Conservation (phyloP, 2,888 invertebrate species). For the Nebria salina region DNA sequence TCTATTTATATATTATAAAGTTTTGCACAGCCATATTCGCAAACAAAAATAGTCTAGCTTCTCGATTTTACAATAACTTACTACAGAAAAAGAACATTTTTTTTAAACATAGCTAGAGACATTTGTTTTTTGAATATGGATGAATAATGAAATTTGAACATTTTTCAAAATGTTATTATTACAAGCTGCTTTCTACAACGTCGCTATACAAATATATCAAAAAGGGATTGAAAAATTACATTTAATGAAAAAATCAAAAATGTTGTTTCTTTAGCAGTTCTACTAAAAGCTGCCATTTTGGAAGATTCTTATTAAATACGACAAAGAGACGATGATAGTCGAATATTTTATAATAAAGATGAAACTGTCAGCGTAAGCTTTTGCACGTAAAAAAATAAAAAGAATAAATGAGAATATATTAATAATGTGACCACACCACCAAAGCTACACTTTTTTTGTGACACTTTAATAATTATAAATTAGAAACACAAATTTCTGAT, state of each 20-base stretch:
- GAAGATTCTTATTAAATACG: conserved; percentile 30
- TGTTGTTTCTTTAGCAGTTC: neutral
- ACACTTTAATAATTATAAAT: conserved; percentile 26
- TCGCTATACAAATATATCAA: conserved; percentile 45
- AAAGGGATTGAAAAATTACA: conserved; percentile 29
- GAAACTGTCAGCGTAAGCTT: conserved; percentile 15
- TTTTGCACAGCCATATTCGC: conserved; percentile 46
- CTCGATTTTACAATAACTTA: conserved; percentile 37
- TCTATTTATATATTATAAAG: conserved; percentile 40
- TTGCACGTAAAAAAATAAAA: conserved; percentile 44
- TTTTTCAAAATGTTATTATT: neutral
- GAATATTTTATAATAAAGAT: conserved; percentile 7
- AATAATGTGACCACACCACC: conserved; percentile 47
- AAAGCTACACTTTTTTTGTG: conserved; percentile 44
- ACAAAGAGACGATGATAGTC: conserved; percentile 20
- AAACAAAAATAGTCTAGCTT: conserved; percentile 43
- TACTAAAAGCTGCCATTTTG: conserved; percentile 22
- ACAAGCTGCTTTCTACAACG: conserved; percentile 34
- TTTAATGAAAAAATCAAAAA: conserved; percentile 24
- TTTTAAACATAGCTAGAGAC: conserved; percentile 40
- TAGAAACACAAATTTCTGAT: conserved; percentile 41
- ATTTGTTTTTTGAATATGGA: conserved; percentile 43
- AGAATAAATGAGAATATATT: conserved; percentile 20
- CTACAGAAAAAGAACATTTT: conserved; percentile 27
- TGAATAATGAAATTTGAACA: conserved; percentile 14